Evolutionary conservation across 2,113 vertebrate genomes (phyloP).

Genomic region (Solea senegalensis): DNA sequence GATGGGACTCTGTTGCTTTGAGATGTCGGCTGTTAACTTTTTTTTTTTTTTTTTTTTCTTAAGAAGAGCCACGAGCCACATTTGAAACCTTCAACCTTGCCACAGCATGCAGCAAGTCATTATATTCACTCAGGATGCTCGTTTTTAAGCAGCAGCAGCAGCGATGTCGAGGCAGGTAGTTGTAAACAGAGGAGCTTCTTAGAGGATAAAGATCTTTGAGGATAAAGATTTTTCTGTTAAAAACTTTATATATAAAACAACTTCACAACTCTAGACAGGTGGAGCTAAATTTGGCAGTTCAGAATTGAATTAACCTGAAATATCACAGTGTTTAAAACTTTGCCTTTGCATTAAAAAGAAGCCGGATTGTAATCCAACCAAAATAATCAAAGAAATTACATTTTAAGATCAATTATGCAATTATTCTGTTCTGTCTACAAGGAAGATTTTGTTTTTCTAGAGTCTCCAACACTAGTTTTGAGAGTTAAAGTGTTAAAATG

Average conservation of each 20-base stretch:
- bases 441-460: background rate
- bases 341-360: background rate
- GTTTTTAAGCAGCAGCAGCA: constrained; percentile 39
- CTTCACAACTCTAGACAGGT: background rate
- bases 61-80: no score
- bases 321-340: constrained; percentile 21
- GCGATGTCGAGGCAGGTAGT: constrained; percentile 45
- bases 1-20: constrained; percentile 7
- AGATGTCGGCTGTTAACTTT: constrained; percentile 13
- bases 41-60: no score
- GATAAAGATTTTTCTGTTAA: constrained; percentile 13
- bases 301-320: constrained; percentile 31
- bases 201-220: constrained; percentile 16
- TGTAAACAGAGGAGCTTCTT: constrained; percentile 30
- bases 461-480: constrained; percentile 16
- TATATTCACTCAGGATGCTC: constrained; percentile 21
- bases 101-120: background rate
- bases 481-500: constrained; percentile 9
- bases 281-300: constrained; percentile 16
- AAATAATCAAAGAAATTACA: constrained; percentile 31
- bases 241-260: constrained; percentile 27
- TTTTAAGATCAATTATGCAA: constrained; percentile 26
- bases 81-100: background rate
- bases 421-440: constrained; percentile 13
- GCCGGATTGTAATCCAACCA: background rate